These are phyloP conservation scores for Macrophya alboannulata DNA, from an alignment of 2,888 invertebrate species.

Conservation along the genomic window DNA sequence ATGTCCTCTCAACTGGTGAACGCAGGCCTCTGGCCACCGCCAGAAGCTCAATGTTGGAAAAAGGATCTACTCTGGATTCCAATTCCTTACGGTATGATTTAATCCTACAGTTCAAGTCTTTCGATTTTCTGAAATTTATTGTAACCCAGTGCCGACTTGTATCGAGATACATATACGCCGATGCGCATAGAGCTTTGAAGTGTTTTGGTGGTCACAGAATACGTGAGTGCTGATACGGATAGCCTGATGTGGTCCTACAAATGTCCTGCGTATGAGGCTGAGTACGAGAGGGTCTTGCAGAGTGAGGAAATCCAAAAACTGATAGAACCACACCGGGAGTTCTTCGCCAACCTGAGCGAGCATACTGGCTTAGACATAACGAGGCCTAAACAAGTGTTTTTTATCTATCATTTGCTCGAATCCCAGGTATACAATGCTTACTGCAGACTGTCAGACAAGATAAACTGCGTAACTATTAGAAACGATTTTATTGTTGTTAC, in stretches of 20 bases:
- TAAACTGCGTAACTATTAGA: background rate
- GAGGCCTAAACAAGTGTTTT: conserved; percentile 31
- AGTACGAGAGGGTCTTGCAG: conserved; percentile 18
- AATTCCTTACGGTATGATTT: conserved; percentile 22
- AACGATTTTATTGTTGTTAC: background rate
- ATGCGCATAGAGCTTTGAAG: background rate
- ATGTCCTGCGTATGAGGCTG: conserved; percentile 5
- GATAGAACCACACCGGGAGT: conserved; percentile 12
- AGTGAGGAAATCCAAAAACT: conserved; percentile 4
- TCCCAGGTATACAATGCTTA: background rate
- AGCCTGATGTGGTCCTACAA: conserved; percentile 11
- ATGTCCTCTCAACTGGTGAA: conserved; percentile 81
- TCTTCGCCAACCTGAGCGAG: conserved; percentile 54
- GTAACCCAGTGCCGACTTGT: background rate
- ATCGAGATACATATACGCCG: background rate
- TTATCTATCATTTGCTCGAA: conserved; percentile 16
- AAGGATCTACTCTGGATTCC: conserved; percentile 77
- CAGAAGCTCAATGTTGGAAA: conserved; percentile 73
- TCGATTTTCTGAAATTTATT: background rate
- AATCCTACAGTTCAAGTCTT: background rate
- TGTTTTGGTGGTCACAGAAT: conserved; percentile 1
- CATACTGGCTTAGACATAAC: conserved; percentile 53
- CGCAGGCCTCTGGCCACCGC: conserved; percentile 80
- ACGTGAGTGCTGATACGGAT: background rate
- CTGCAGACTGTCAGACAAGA: background rate